These are phyloP conservation scores for Indicator indicator DNA, from an alignment of 2,113 vertebrate genomes.

Conservation along the genomic window DNA sequence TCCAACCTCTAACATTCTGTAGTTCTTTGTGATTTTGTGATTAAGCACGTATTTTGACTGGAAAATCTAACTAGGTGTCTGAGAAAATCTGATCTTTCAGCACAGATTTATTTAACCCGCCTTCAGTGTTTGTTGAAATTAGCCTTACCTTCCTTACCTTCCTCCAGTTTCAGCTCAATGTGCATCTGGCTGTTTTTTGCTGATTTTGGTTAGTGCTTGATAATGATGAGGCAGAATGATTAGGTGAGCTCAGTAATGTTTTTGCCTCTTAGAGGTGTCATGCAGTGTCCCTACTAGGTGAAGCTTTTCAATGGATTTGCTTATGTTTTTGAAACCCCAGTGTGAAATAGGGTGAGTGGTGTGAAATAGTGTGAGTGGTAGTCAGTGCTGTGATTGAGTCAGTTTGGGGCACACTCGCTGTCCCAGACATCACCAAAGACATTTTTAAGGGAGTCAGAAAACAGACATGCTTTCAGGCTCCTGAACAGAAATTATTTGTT, in stretches of 20 bases:
- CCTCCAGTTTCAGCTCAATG: fast-evolving
- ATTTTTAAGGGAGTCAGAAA: background rate
- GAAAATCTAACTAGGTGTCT: background rate
- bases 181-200: background rate
- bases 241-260: background rate
- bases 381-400: background rate
- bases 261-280: background rate
- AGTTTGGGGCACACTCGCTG: background rate
- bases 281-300: background rate
- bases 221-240: background rate
- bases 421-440: background rate
- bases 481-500: background rate
- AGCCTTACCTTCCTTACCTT: background rate
- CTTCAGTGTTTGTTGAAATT: background rate
- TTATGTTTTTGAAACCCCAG: background rate
- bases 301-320: background rate
- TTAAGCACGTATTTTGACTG: background rate
- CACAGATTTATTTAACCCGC: background rate
- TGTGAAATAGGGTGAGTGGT: background rate
- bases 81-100: background rate
- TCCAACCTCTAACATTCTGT: too few relatives aligned
- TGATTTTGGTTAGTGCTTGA: background rate
- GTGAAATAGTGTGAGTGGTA: background rate
- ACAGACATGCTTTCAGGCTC: background rate
- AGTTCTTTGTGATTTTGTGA: too few relatives aligned